These are phyloP conservation scores for Dicyrtoma fusca DNA, from an alignment of 2,888 invertebrate species.

Conservation along the genomic window DNA sequence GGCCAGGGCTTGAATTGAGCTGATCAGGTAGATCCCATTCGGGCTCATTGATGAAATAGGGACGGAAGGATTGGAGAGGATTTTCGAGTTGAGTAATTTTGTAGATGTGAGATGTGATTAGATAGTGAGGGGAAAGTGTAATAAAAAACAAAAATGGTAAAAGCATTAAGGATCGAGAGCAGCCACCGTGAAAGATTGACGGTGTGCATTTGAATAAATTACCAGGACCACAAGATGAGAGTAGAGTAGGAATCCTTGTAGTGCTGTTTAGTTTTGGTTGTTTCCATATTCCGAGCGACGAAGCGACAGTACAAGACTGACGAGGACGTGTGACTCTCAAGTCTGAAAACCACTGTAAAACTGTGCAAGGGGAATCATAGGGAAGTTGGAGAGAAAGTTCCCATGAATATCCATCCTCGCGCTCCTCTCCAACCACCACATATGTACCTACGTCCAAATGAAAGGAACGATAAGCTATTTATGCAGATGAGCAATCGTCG, in stretches of 20 bases:
- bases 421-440: background rate
- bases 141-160: too few species aligned
- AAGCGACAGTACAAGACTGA: background rate
- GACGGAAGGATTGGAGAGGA: too few species aligned
- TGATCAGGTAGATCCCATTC: too few species aligned
- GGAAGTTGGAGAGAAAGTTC: background rate
- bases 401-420: background rate
- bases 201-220: slow-evolving; percentile 3
- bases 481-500: slow-evolving; percentile 18
- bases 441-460: slow-evolving; percentile 3
- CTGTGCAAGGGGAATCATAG: background rate
- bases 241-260: too few species aligned
- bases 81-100: too few species aligned
- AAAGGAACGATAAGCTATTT: slow-evolving; percentile 5
- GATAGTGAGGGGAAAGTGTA: too few species aligned
- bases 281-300: slow-evolving; percentile 8
- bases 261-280: too few species aligned
- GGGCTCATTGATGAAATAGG: too few species aligned
- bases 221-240: background rate
- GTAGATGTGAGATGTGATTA: too few species aligned
- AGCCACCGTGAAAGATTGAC: background rate
- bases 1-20: too few species aligned
- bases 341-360: too few species aligned
- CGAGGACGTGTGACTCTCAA: background rate
- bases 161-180: too few species aligned